Percentiles rank a stretch among this genome's conserved stretches.
phyloP scores from a whole-genome alignment of 2,888 invertebrate genomes.

The Ommatoiulus sabulosus region DNA sequence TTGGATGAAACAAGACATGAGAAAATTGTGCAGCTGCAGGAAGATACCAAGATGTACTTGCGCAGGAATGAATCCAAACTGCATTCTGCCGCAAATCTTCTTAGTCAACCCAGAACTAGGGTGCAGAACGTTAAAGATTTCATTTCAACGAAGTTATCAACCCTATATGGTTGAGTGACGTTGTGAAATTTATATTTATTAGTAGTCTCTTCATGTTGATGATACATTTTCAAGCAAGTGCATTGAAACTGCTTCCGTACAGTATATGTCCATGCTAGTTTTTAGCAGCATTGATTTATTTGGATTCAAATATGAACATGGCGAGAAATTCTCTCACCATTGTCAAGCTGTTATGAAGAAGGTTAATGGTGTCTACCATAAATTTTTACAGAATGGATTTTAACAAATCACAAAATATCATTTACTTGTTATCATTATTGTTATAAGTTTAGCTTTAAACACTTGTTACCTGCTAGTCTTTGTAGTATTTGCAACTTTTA shows the following conservation, averaged over 20 bases:
- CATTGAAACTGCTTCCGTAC: background rate
- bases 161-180: conserved; percentile 12
- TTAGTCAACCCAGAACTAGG: conserved; percentile 59
- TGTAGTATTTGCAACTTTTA: conserved; percentile 11
- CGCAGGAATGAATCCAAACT: conserved; percentile 82
- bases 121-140: conserved; percentile 55
- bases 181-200: background rate
- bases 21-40: conserved; percentile 77
- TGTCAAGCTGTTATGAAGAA: background rate
- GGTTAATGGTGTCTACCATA: background rate
- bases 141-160: conserved; percentile 37
- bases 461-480: background rate
- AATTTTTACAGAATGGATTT: background rate
- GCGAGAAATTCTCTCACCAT: background rate
- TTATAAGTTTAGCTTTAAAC: no score
- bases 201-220: background rate
- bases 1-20: conserved; percentile 84
- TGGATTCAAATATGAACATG: background rate
- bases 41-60: conserved; percentile 83
- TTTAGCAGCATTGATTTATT: conserved; percentile 15
- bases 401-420: background rate
- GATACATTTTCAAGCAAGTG: background rate
- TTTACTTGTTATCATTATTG: background rate
- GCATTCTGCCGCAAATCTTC: conserved; percentile 63
- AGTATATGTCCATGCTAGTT: background rate